phyloP scores from a whole-genome alignment of 2,888 invertebrate genomes.

The Brenthis daphne region DNA sequence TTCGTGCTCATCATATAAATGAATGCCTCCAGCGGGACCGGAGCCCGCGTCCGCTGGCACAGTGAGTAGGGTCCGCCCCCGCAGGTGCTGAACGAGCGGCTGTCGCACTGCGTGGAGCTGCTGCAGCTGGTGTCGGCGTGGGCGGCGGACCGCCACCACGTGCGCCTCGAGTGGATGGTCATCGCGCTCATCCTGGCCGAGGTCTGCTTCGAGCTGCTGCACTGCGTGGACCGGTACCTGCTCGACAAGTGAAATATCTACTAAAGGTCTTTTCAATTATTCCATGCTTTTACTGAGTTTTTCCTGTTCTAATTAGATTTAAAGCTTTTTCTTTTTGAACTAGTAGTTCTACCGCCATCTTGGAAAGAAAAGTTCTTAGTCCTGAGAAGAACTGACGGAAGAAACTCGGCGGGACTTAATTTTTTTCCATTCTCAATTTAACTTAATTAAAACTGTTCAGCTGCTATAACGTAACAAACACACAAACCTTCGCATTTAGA shows the following conservation, averaged over 20 bases:
- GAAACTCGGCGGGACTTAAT: too few species aligned
- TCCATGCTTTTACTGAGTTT: too few species aligned
- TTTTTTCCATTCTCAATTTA: neutral
- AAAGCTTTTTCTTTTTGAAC: too few species aligned
- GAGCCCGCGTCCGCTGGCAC: too few species aligned
- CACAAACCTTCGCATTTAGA: neutral
- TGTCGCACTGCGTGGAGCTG: slow-evolving; percentile 96
- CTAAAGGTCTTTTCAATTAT: too few species aligned
- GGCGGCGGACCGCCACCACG: slow-evolving; percentile 95
- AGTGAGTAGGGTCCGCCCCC: too few species aligned
- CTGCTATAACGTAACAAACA: neutral
- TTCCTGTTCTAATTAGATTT: too few species aligned
- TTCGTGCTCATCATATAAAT: too few species aligned
- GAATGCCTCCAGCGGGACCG: too few species aligned
- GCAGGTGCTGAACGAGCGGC: slow-evolving; percentile 96
- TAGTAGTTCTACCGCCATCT: too few species aligned
- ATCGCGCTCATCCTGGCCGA: slow-evolving; percentile 97
- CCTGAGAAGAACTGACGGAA: too few species aligned
- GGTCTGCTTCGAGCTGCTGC: slow-evolving; percentile 92
- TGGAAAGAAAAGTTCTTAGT: too few species aligned
- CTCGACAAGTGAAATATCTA: slow-evolving; percentile 3
- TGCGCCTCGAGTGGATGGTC: slow-evolving; percentile 98
- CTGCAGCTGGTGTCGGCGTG: slow-evolving; percentile 94
- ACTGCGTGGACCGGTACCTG: slow-evolving; percentile 85
- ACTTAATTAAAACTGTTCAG: neutral